A percentile compares a stretch with the other conserved stretches of the same genome.
phyloP scores from a whole-genome alignment of 1,140 invertebrate species.

The Neodiprion virginianus region DNA sequence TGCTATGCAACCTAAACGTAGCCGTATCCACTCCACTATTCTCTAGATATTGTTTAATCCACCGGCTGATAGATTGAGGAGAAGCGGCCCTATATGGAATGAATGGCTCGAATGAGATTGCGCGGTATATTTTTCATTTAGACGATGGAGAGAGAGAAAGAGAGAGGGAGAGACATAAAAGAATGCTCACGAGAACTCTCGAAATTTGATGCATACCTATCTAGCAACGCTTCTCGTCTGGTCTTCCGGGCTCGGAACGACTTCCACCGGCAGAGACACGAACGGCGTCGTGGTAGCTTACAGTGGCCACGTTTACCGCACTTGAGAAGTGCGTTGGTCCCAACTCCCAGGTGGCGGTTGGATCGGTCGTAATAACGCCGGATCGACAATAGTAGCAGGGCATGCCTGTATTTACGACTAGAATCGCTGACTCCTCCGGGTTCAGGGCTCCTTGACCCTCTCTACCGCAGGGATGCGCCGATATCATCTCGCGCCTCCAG shows the following conservation, averaged over 20 bases:
- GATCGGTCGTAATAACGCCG: conserved; percentile 10
- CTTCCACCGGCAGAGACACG: conserved; percentile 19
- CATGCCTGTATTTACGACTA: conserved; percentile 55
- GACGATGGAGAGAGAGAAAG: no score
- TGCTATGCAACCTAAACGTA: no score
- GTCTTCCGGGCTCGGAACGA: background rate
- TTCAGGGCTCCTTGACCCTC: conserved; percentile 51
- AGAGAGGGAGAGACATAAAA: no score
- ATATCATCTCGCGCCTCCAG: conserved; percentile 49
- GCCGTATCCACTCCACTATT: no score
- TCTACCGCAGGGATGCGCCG: conserved; percentile 43
- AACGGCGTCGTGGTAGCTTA: conserved; percentile 14
- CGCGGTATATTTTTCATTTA: no score
- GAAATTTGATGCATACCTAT: background rate
- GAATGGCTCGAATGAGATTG: no score
- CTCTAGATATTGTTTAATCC: no score
- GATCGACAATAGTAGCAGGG: conserved; percentile 54
- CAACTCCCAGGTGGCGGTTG: conserved; percentile 2
- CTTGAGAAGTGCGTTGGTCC: background rate
- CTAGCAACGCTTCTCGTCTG: background rate
- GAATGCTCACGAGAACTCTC: no score
- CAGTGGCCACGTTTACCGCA: background rate
- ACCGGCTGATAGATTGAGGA: no score
- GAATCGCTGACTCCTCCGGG: conserved; percentile 47
- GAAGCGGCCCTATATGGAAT: no score